Conservation (phyloP, 2,888 invertebrate species). For the Malacosoma neustria region DNA sequence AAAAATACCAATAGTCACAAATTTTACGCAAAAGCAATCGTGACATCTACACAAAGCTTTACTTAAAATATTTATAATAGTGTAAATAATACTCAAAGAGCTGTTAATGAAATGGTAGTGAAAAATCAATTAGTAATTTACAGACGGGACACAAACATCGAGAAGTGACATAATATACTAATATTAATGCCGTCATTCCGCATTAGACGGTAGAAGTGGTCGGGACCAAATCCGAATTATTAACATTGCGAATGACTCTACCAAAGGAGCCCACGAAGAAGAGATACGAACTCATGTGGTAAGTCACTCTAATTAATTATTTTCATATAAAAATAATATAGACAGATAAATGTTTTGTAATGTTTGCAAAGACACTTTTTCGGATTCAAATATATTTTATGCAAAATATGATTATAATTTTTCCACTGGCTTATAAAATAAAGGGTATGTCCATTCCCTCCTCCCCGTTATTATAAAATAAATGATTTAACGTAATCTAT, state of each 20-base stretch:
- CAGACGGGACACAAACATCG: constrained; percentile 17
- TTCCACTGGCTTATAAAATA: too few relatives aligned
- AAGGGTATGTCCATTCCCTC: too few relatives aligned
- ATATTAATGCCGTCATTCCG: constrained; percentile 20
- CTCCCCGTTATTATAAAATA: too few relatives aligned
- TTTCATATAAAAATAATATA: too few relatives aligned
- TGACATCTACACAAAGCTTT: constrained; percentile 10
- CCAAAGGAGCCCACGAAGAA: constrained; percentile 20
- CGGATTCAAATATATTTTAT: too few relatives aligned
- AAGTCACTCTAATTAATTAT: too few relatives aligned
- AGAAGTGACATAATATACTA: constrained; percentile 1
- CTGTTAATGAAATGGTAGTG: constrained; percentile 42
- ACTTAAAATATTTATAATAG: constrained; percentile 2
- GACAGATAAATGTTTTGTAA: too few relatives aligned
- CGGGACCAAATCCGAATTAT: constrained; percentile 6
- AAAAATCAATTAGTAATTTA: constrained; percentile 30
- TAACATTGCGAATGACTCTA: constrained; percentile 19
- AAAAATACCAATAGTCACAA: background rate
- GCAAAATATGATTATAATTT: too few relatives aligned
- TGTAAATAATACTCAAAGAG: background rate
- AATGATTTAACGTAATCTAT: too few relatives aligned
- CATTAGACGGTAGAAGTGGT: constrained; percentile 10
- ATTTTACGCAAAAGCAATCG: constrained; percentile 3
- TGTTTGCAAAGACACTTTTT: too few relatives aligned
- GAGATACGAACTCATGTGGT: constrained; percentile 39